phyloP scores from a whole-genome alignment of 2,888 invertebrate species.

The Acanthosoma haemorrhoidale region DNA sequence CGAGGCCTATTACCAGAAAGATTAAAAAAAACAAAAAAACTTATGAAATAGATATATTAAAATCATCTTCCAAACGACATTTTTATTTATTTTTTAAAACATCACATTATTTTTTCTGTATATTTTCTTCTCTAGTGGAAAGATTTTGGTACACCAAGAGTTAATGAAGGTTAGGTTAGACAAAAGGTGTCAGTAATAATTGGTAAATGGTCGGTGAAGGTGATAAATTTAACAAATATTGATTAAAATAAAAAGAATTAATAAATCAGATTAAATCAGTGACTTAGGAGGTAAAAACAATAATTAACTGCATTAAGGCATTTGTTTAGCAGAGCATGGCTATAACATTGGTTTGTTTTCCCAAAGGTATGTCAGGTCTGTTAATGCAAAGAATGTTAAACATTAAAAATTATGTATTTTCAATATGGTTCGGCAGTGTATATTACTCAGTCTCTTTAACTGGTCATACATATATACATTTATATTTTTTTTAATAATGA shows the following conservation, averaged over 20 bases:
- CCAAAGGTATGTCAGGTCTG: not conserved
- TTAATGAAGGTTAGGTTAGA: not conserved
- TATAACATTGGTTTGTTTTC: not conserved
- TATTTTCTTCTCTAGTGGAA: conserved; percentile 1
- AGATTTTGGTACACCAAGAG: conserved; percentile 10
- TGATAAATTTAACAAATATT: not conserved
- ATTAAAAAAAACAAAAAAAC: too few species aligned
- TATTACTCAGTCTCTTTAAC: not conserved
- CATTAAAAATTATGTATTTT: not conserved
- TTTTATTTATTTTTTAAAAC: not conserved
- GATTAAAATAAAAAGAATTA: not conserved
- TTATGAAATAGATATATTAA: too few species aligned
- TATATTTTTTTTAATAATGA: too few species aligned
- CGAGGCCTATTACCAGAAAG: too few species aligned
- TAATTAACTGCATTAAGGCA: not conserved
- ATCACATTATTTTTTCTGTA: not conserved
- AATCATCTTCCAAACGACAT: not conserved
- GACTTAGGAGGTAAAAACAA: not conserved
- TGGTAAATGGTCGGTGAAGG: not conserved
- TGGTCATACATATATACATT: too few species aligned
- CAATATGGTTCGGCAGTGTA: not conserved
- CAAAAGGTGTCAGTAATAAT: not conserved
- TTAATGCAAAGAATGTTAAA: not conserved
- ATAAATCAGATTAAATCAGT: not conserved
- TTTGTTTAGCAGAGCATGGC: not conserved